Conservation (phyloP, 2,888 invertebrate species). For the Ceramica pisi region DNA sequence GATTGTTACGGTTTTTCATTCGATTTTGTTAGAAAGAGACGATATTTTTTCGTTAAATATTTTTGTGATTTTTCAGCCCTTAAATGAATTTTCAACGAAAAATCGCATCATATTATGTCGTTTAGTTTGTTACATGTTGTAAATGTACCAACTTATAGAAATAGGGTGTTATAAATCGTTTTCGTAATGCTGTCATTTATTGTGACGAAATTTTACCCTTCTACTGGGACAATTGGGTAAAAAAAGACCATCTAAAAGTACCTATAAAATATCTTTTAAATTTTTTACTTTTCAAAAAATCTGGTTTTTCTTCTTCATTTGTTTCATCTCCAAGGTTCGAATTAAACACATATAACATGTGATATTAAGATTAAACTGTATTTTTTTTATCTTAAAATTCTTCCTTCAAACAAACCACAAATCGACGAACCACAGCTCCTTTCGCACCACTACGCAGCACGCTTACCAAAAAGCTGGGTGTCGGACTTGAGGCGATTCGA, state of each 20-base stretch:
- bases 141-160: too few species aligned
- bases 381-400: neutral
- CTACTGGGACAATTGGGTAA: too few species aligned
- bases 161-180: neutral
- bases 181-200: neutral
- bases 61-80: too few species aligned
- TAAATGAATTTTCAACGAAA: neutral
- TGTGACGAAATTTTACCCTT: too few species aligned
- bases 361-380: neutral
- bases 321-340: too few species aligned
- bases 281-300: too few species aligned
- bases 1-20: constrained; percentile 35
- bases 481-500: constrained; percentile 80
- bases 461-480: constrained; percentile 82
- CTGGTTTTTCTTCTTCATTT: too few species aligned
- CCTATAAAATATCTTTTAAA: too few species aligned
- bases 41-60: too few species aligned
- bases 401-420: neutral
- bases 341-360: neutral
- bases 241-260: too few species aligned
- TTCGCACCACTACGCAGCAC: constrained; percentile 66
- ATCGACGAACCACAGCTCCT: constrained; percentile 45
- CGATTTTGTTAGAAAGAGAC: constrained; percentile 19
- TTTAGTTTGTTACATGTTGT: too few species aligned
- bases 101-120: neutral